Conservation (phyloP, 2,888 invertebrate species). For the Tanaodytes sp. region DNA sequence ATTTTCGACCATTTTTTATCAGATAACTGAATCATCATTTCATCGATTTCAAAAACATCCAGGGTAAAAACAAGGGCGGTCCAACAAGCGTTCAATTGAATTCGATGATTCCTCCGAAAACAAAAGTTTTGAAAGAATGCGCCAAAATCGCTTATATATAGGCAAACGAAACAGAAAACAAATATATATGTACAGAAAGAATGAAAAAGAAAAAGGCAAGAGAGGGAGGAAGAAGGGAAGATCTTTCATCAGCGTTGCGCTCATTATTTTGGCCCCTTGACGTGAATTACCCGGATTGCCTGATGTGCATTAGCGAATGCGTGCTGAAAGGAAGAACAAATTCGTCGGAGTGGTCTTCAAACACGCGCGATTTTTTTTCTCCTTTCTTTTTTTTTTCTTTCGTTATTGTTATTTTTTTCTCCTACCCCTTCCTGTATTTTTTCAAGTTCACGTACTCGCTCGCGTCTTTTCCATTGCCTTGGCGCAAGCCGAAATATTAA, state of each 20-base stretch:
- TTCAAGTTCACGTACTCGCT: conserved; percentile 36
- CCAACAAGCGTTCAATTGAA: no score
- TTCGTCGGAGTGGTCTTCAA: conserved; percentile 47
- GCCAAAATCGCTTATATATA: no score
- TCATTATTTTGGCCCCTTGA: conserved; percentile 51
- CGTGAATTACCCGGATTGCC: conserved; percentile 52
- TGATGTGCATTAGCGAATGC: conserved; percentile 50
- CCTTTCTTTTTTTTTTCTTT: no score
- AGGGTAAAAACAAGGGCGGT: no score
- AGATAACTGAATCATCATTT: no score
- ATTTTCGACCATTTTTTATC: no score
- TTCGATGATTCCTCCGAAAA: no score
- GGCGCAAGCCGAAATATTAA: conserved; percentile 47
- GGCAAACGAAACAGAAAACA: no score
- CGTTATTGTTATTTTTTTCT: no score
- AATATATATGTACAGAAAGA: not conserved
- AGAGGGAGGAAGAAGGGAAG: conserved; percentile 26
- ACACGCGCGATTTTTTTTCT: conserved; percentile 34
- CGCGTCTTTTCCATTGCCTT: conserved; percentile 48
- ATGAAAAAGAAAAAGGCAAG: conserved; percentile 16
- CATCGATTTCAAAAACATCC: no score
- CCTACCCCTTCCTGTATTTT: no score
- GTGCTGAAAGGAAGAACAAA: conserved; percentile 44
- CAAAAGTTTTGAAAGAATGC: no score
- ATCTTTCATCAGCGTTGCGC: conserved; percentile 32